Conservation (phyloP, 2,797 vertebrate genomes). For the Microhierax caerulescens region DNA sequence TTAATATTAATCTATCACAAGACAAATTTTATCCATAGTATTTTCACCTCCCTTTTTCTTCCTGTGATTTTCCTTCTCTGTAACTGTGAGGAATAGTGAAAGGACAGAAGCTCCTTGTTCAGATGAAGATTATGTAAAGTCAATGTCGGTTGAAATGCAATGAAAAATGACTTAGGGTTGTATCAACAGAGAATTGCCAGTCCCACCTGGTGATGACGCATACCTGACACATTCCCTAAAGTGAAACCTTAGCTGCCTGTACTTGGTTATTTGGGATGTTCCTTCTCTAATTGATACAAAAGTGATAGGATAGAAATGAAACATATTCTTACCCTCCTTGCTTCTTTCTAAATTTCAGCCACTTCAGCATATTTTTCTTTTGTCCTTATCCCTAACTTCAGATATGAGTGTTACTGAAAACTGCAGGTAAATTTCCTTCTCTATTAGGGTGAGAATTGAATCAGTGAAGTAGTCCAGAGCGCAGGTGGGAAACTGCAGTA, state of each 20-base stretch:
- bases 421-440: background rate
- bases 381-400: background rate
- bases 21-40: background rate
- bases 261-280: background rate
- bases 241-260: background rate
- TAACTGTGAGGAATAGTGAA: background rate
- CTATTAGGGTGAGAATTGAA: background rate
- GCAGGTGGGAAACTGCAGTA: background rate
- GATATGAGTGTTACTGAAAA: background rate
- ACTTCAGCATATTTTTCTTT: background rate
- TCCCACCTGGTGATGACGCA: background rate
- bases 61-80: background rate
- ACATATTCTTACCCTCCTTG: background rate
- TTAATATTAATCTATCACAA: background rate
- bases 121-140: background rate
- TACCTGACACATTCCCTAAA: background rate
- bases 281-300: background rate
- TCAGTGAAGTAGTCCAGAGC: background rate
- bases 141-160: background rate
- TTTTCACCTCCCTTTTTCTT: background rate
- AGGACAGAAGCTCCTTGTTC: background rate
- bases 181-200: background rate
- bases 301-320: background rate
- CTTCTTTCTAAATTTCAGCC: background rate
- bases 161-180: constrained; percentile 5